Conservation (phyloP, 2,797 vertebrate genomes). For the Scleropages formosus region DNA sequence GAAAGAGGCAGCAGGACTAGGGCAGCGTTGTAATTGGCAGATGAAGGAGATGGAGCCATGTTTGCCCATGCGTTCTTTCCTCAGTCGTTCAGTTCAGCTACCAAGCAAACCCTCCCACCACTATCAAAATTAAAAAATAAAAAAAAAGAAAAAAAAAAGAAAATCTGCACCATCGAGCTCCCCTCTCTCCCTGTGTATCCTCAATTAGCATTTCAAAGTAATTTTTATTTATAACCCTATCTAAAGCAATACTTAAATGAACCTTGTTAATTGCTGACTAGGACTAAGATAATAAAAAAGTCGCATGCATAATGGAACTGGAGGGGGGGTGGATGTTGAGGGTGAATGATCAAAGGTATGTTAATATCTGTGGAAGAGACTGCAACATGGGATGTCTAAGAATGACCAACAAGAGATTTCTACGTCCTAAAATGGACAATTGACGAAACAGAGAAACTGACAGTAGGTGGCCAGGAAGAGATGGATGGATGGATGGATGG, state of each 20-base stretch:
- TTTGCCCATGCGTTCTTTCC: slow-evolving; percentile 51
- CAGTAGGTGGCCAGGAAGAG: too few species aligned
- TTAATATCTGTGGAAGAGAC: slow-evolving; percentile 61
- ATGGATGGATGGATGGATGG: too few species aligned
- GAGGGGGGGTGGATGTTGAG: slow-evolving; percentile 50
- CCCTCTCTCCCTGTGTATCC: background rate
- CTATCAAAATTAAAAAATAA: slow-evolving; percentile 44
- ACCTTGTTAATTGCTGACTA: slow-evolving; percentile 46
- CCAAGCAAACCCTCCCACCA: slow-evolving; percentile 41
- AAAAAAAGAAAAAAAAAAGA: background rate
- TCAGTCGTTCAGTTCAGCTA: slow-evolving; percentile 41
- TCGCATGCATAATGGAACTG: slow-evolving; percentile 54
- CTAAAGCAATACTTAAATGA: slow-evolving; percentile 68
- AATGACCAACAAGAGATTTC: slow-evolving; percentile 40
- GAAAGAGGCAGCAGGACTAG: slow-evolving; percentile 37
- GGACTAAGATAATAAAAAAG: slow-evolving; percentile 29
- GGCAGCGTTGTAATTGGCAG: slow-evolving; percentile 53
- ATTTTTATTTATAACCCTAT: slow-evolving; percentile 62
- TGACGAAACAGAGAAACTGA: too few species aligned
- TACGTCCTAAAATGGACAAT: background rate
- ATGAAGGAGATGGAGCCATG: slow-evolving; percentile 43
- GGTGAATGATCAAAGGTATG: slow-evolving; percentile 69
- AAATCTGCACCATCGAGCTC: background rate
- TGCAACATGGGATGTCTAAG: slow-evolving; percentile 49
- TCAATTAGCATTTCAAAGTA: slow-evolving; percentile 35